Base-by-base conservation (phyloP, 2,797 vertebrate genomes). In the Molossus molossus region DNA sequence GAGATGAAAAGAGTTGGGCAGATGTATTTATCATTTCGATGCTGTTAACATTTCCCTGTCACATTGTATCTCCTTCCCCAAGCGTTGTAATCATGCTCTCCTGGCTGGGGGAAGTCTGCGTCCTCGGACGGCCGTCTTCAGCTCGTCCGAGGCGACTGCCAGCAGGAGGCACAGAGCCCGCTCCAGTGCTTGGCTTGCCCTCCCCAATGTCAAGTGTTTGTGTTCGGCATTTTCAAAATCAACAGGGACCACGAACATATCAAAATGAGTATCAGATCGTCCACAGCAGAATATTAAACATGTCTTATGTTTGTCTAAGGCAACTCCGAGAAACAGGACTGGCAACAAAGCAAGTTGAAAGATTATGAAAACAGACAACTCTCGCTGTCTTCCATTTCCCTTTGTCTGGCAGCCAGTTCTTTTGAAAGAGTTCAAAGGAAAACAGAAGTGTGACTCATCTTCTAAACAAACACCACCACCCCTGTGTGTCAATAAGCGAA, bases 361-460 rank as follows among this genome's bases (percentile, higher is more conserved):
- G 29, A 92, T 92, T 87, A 97, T 70, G 75, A 95, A 96, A 97
- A 95, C 40, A 92, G 93, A 95, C 90, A 96, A 29, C 14, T 76
- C 83, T 14, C 69, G 2, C 58, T 93, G 33, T 87, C 76, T 83
- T 96, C 73, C 85, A 55, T 91, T 97, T 97, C 18, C 89, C 93
- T 96, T 93, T 96, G 69, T 96, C 90, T 80, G 20, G 76, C 8
- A 95, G 91, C 75, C 83, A 96, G 97, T 92, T 83, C 40, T 69
- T 97, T 95, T 72, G 48, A 92, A 53, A 65, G 95, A 62, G 69
- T 95, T 96, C 96, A 97, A 97, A 97, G 81, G 57, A 81, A 95
- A 97, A 80, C 3, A 29, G 72, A 80, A 75, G 33, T 91, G 55
- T 93, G 91, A 97, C 58, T 97, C 76, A 48, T 90, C 58, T 87